Base-by-base conservation (phyloP, 2,888 invertebrate species). In the Sussaba pulchella region DNA sequence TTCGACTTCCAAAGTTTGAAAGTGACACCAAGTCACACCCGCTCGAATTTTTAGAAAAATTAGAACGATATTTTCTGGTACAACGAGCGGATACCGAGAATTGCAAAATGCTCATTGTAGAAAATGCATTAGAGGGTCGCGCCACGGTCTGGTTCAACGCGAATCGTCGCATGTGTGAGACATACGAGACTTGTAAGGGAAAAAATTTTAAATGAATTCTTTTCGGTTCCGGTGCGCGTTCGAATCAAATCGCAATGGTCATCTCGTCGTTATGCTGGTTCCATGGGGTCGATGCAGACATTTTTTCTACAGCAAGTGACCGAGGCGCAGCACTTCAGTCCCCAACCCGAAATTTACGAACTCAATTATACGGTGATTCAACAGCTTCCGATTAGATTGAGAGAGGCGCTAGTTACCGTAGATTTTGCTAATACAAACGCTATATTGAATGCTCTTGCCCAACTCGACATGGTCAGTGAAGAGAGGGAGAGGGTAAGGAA, bases 151-250 rank as follows among this genome's bases (percentile, higher is more conserved):
- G 78, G 78, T 78, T 39, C 17, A 61, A 72, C 6, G 61, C 59
- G 0, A 66, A 67, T 17, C 26, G 31, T 12, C 31, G 39, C 21
- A 36, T 78, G n/a, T n/a, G n/a, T n/a, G n/a, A n/a, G n/a, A n/a
- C n/a, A n/a, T n/a, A n/a, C n/a, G n/a, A n/a, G n/a, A n/a, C n/a
- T n/a, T n/a, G n/a, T n/a, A n/a, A n/a, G n/a, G n/a, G n/a, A n/a
- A n/a, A n/a, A n/a, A n/a, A n/a, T 72, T 61, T 36, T 41, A 1
- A 14, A 31, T 10, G 67, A 59, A 67, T 77, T 77, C 36, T 78
- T 64, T 50, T 78, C 72, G 9, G 66, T 78, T 43, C 72, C 72
- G 14, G 64, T 78, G 5, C 14, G 59, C 10, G 66, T 78, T 0
- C 66, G 66, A 59, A 39, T 72, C 1, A 10, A 72, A 67, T 67